Percentiles rank a stretch among this genome's conserved stretches.
These are phyloP conservation scores for Daubentonia madagascariensis DNA, from an alignment of 2,113 vertebrate genomes.

Conservation along the genomic window DNA sequence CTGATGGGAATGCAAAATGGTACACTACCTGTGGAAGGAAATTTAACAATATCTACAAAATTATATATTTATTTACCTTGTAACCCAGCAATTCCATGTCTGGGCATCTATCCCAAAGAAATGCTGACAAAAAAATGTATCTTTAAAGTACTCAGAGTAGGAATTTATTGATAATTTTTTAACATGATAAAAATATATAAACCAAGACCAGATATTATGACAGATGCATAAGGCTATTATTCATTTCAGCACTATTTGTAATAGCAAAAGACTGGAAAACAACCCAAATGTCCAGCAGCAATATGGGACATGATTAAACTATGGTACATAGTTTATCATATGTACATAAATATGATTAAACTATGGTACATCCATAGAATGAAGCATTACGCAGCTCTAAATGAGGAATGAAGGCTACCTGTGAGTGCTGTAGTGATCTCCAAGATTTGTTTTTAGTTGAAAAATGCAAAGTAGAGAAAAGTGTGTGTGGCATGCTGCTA, in stretches of 20 bases:
- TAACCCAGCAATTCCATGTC: not conserved
- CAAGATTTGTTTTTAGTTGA: not conserved
- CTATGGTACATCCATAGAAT: not conserved
- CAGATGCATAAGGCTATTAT: not conserved
- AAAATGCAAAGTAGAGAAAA: not conserved
- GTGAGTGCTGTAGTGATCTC: fast-evolving
- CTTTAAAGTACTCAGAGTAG: not conserved
- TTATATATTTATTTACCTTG: not conserved
- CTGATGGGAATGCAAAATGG: not conserved
- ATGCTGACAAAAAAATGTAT: not conserved
- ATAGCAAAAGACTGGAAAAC: not conserved
- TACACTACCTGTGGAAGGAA: not conserved
- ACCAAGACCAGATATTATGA: not conserved
- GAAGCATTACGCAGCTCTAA: not conserved
- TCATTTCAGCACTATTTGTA: not conserved
- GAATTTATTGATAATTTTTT: not conserved
- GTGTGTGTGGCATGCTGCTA: fast-evolving
- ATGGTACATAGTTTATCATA: too few species aligned
- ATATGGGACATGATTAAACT: too few species aligned
- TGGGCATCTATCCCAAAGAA: not conserved
- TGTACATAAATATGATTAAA: too few species aligned
- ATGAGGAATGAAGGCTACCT: not conserved
- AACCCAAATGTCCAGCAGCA: not conserved
- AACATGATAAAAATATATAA: slow-evolving; percentile 8
- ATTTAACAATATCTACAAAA: not conserved